Conservation (phyloP, 2,888 invertebrate genomes). For the Heteromurus nitidus region DNA sequence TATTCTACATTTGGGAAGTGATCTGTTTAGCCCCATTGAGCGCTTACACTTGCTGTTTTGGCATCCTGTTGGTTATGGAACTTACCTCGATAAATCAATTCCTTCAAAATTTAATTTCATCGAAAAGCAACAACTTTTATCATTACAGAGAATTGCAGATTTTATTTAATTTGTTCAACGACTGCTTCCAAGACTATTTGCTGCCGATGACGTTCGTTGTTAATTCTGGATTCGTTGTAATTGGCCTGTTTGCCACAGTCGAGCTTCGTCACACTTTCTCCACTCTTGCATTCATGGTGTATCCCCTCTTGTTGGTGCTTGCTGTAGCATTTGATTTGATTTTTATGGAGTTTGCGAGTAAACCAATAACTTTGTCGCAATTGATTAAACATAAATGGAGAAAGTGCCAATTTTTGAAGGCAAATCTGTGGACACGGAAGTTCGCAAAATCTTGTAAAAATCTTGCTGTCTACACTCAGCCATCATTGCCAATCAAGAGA, state of each 20-base stretch:
- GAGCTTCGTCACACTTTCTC: not conserved
- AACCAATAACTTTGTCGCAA: constrained; percentile 8
- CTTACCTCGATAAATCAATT: not conserved
- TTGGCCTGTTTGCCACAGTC: constrained; percentile 17
- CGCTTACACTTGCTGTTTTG: not conserved
- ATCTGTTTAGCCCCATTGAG: not conserved
- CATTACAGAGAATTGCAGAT: constrained; percentile 16
- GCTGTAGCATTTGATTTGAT: not conserved
- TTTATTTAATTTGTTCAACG: constrained; percentile 23
- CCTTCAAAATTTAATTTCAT: not conserved
- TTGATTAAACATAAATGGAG: constrained; percentile 6
- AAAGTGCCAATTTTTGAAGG: constrained; percentile 4
- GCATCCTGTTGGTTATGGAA: not conserved
- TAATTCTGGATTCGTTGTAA: constrained; percentile 6
- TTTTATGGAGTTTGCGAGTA: constrained; percentile 32
- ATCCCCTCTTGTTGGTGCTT: not conserved
- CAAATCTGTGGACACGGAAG: not conserved
- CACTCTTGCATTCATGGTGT: constrained; percentile 17
- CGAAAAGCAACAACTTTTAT: not conserved
- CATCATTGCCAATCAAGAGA: constrained; percentile 1
- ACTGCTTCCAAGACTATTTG: constrained; percentile 8
- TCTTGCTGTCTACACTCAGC: constrained; percentile 18
- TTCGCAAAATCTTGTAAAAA: constrained; percentile 22
- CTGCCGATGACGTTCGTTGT: not conserved
- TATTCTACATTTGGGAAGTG: not conserved